A percentile compares a stretch with the other conserved stretches of the same genome.
phyloP scores from a whole-genome alignment of 2,797 vertebrate species.

The Chiloscyllium punctatum region DNA sequence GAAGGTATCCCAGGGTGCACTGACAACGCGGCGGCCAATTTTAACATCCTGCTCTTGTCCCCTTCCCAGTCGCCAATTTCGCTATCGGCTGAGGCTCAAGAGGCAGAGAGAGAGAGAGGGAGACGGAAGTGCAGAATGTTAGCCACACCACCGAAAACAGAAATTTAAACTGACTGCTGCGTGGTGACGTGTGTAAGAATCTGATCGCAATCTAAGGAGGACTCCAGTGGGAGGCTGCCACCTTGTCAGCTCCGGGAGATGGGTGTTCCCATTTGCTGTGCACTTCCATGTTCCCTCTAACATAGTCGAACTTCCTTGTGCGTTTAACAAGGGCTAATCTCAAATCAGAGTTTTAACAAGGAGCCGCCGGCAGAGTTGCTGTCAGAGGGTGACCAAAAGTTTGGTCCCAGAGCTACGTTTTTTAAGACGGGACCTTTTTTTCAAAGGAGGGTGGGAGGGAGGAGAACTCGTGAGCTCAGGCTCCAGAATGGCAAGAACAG shows the following conservation, averaged over 20 bases:
- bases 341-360: too few species aligned
- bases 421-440: background rate
- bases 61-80: background rate
- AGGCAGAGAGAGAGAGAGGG: background rate
- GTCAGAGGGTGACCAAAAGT: too few species aligned
- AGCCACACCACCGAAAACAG: slow-evolving; percentile 1
- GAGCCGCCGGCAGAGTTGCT: background rate
- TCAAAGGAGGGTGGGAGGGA: background rate
- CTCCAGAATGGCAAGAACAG: background rate
- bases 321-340: background rate
- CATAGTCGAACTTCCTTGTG: background rate
- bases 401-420: background rate
- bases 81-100: slow-evolving; percentile 9
- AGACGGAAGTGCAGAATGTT: slow-evolving; percentile 15
- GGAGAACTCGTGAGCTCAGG: background rate
- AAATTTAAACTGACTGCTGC: slow-evolving; percentile 12
- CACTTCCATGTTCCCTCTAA: background rate
- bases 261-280: background rate
- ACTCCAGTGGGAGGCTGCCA: slow-evolving; percentile 1
- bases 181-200: background rate
- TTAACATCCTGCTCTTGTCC: slow-evolving; percentile 25
- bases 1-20: background rate
- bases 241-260: background rate
- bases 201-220: slow-evolving; percentile 15
- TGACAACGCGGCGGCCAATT: background rate